Conservation (phyloP, 2,797 vertebrate species). For the Mastacembelus armatus region DNA sequence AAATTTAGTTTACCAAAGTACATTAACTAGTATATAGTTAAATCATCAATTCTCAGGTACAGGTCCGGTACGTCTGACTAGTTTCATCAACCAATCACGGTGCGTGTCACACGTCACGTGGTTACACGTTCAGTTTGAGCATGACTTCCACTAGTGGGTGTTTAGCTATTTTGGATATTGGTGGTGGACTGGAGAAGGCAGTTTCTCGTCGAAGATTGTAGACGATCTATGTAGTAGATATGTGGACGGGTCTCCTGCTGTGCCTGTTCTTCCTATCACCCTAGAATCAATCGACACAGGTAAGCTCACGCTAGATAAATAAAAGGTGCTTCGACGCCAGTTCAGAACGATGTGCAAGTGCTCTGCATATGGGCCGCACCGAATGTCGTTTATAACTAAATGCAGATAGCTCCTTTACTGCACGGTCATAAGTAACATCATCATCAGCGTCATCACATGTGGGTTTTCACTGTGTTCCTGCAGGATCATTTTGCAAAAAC, state of each 20-base stretch:
- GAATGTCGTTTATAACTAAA: background rate
- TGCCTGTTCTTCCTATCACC: background rate
- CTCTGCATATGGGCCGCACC: constrained; percentile 6
- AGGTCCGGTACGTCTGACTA: constrained; percentile 12
- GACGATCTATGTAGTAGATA: background rate
- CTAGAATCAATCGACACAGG: constrained; percentile 28
- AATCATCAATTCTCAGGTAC: too few species aligned
- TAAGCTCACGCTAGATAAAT: constrained; percentile 36
- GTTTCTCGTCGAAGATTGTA: background rate
- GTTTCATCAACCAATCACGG: constrained; percentile 33
- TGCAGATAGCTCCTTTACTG: too few species aligned
- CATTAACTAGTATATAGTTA: too few species aligned
- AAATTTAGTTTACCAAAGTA: too few species aligned
- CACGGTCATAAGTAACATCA: too few species aligned
- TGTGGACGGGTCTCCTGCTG: background rate
- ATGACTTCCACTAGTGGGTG: constrained; percentile 25
- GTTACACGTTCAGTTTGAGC: constrained; percentile 18
- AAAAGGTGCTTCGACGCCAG: constrained; percentile 15
- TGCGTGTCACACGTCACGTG: constrained; percentile 23
- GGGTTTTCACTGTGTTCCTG: background rate
- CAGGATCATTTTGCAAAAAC: background rate
- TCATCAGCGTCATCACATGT: rapidly evolving
- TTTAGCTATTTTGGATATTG: background rate
- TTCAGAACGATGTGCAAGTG: background rate
- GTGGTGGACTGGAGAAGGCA: background rate